Base-by-base conservation (phyloP, 1,140 invertebrate genomes). In the Colletes gigas region DNA sequence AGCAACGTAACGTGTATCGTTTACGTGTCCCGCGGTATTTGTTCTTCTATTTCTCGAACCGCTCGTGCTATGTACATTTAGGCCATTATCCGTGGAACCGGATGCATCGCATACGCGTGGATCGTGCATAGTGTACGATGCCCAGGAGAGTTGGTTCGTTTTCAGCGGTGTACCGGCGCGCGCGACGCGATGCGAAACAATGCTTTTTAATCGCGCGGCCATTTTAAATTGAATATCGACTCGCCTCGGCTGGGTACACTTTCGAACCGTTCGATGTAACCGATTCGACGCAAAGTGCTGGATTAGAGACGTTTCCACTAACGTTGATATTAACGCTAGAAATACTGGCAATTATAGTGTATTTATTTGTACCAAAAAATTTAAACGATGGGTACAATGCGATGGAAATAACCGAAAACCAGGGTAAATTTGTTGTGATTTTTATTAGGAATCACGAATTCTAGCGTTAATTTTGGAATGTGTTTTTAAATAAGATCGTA, bases 1-100 rank as follows among this genome's bases (percentile, higher is more conserved):
- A 81, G 44, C 50, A 57, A 81, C 77, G 74, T 78, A 87, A 85
- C 85, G 82, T 85, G 83, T 87, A 87, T 78, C 83, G 80, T 72
- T 87, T 87, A 87, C 78, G 85, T 83, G 74, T 70, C 81, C 79
- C 78, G 44, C 19, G 54, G 19, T 74, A 80, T 75, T 75, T 75
- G 78, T 81, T 72, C 62, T 67, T 75, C 72, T 47, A 75, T 67
- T 81, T 75, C 78, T 81, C 60, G 21, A 73, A 65, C 41, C 30
- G 57, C 15, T 47, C 59, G 76, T 63, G 68, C 69, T 63, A 57
- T 54, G 60, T 73, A 79, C 59, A 69, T 73, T 72, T n/a, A 7
- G 39, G 77, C 59, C 71, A 65, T 73, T 79, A 73, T 72, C 47
- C 39, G n/a, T 17, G 50, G 39, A 54, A 54, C 70, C 39, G 12